Base-by-base conservation (phyloP, 2,888 invertebrate genomes). In the Chymomyza amoena region DNA sequence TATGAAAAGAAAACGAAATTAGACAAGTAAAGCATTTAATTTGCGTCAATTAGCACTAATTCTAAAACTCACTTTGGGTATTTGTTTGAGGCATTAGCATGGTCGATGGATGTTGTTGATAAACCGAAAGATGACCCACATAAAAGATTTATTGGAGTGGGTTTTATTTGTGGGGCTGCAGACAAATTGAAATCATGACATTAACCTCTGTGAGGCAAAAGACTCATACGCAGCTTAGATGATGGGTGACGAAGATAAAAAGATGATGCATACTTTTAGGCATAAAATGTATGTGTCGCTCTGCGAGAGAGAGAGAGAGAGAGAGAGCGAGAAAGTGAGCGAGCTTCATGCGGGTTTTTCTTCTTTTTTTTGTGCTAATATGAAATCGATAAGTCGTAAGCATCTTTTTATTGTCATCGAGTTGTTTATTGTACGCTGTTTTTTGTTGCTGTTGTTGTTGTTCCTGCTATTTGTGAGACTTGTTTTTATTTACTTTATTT, bases 321-420 rank as follows among this genome's bases (percentile, higher is more conserved):
- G 18, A 6, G 52, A 15, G 52, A 9, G 52, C 16, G 18, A 54
- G 52, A 20, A 1, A 20, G 18, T 56, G 18, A 20, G 56, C n/a
- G 16, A n/a, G 15, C 10, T 18, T 15, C 18, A 28, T 15, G 56
- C n/a, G 10, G 28, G 20, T 25, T 68, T 51, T 63, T 59, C 57
- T 51, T 32, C 15, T 68, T 51, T 63, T 59, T 60, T 51, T 32
- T 6, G 64, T 66, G 56, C 72, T 85, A 83, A 83, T 83, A 88
- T 80, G 77, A 84, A 84, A 84, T 84, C 83, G 81, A 84, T 84
- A 88, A 88, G 88, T 75, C 73, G 78, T 78, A 76, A 80, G 79
- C 72, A 73, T 72, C 80, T 69, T 77, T 80, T 80, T 85, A 79
- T 77, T 74, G 72, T 67, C 81, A 66, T 64, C 69, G 59, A 72